phyloP scores from a whole-genome alignment of 2,888 invertebrate species.

The Drosophila fulvimacula region DNA sequence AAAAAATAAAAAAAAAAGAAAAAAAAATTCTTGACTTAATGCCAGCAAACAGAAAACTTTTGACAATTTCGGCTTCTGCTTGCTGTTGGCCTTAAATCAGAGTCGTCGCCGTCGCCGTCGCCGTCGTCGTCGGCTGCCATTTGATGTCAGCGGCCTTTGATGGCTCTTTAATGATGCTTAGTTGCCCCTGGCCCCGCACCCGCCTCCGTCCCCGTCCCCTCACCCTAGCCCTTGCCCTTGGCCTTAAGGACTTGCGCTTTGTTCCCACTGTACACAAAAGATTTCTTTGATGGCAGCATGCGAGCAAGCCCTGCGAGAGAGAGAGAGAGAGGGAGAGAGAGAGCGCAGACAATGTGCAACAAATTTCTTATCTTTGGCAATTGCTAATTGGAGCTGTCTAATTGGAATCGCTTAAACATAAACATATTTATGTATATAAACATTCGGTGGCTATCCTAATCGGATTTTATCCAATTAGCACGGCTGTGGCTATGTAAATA shows the following conservation, averaged over 20 bases:
- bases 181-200: not conserved
- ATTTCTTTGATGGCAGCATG: constrained; percentile 11
- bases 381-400: not conserved
- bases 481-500: too few species aligned
- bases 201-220: not conserved
- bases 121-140: not conserved
- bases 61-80: constrained; percentile 35
- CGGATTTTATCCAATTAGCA: too few species aligned
- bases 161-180: constrained; percentile 52
- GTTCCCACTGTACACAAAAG: constrained; percentile 1
- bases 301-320: not conserved
- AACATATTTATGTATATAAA: not conserved
- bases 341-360: not conserved
- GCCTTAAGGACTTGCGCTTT: constrained; percentile 4
- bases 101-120: not conserved
- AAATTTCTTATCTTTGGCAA: not conserved
- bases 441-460: not conserved
- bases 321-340: not conserved
- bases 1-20: too few species aligned
- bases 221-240: not conserved
- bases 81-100: constrained; percentile 31
- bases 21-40: constrained; percentile 70
- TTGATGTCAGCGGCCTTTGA: constrained; percentile 42
- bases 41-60: constrained; percentile 31
- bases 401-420: too few species aligned